Percentiles rank a stretch among this genome's conserved stretches.
Conservation (phyloP, 2,797 vertebrate species). For the Parotocinclus haroldoi region DNA sequence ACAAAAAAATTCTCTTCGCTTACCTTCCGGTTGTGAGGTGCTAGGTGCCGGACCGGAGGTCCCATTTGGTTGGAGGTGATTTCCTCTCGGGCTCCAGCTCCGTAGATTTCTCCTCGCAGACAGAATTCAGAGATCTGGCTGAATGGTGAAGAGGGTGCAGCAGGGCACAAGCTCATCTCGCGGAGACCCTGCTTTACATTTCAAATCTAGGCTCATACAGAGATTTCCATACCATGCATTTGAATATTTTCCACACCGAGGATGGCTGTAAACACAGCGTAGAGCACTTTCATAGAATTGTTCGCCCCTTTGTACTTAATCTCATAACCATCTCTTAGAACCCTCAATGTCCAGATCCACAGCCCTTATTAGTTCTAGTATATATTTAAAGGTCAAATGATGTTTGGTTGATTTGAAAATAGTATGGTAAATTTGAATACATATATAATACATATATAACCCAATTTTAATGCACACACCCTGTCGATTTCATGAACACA, state of each 20-base stretch:
- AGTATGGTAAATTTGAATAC: too few species aligned
- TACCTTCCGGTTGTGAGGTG: conserved; percentile 40
- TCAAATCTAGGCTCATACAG: conserved; percentile 72
- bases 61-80: conserved; percentile 43
- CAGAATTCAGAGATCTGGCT: conserved; percentile 39
- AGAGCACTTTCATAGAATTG: conserved; percentile 23
- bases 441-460: too few species aligned
- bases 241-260: conserved; percentile 76
- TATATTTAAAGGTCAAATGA: too few species aligned
- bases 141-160: conserved; percentile 46
- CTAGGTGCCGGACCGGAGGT: conserved; percentile 42
- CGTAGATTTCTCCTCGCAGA: conserved; percentile 41
- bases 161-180: conserved; percentile 58
- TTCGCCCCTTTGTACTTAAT: conserved; percentile 2
- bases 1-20: not conserved
- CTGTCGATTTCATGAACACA: too few species aligned
- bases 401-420: too few species aligned
- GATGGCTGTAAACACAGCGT: conserved; percentile 38
- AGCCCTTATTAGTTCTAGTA: too few species aligned
- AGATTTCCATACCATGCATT: conserved; percentile 80
- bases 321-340: too few species aligned
- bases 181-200: conserved; percentile 73
- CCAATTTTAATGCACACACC: too few species aligned
- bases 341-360: too few species aligned
- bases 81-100: conserved; percentile 41